These are phyloP conservation scores for Platycnemis pennipes DNA, from an alignment of 2,888 invertebrate species.

Conservation along the genomic window DNA sequence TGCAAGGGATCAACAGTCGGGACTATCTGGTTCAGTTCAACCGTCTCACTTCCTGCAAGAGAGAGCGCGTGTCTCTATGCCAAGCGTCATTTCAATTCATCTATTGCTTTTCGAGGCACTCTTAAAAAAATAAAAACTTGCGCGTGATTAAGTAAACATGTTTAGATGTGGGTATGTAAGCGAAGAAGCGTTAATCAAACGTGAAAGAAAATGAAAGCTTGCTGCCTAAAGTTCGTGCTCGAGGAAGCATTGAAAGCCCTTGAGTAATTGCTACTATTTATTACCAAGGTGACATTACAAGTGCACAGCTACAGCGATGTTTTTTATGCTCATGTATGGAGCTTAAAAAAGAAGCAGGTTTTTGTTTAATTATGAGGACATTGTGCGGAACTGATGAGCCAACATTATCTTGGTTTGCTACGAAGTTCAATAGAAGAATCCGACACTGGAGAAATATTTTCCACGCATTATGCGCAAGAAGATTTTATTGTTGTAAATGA, in stretches of 20 bases:
- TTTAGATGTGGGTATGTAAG: background rate
- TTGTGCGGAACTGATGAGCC: background rate
- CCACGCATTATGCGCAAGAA: no score
- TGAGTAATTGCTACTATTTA: background rate
- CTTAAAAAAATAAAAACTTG: conserved; percentile 6
- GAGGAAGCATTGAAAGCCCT: conserved; percentile 15
- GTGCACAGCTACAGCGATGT: conserved; percentile 31
- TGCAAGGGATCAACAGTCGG: conserved; percentile 64
- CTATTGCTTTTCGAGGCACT: conserved; percentile 48
- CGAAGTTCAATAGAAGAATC: background rate
- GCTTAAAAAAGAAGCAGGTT: background rate
- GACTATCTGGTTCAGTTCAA: conserved; percentile 59
- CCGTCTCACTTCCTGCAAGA: conserved; percentile 42
- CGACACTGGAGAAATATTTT: background rate
- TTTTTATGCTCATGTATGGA: background rate
- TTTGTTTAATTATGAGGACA: background rate
- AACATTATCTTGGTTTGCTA: background rate
- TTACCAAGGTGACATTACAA: background rate
- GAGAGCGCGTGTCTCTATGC: conserved; percentile 53
- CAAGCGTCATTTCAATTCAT: conserved; percentile 31
- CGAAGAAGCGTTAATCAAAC: conserved; percentile 40
- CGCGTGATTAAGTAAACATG: background rate
- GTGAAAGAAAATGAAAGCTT: background rate
- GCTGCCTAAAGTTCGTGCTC: conserved; percentile 25
- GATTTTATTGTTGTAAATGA: no score